A percentile compares a stretch with the other conserved stretches of the same genome.
Evolutionary conservation across 2,888 invertebrate genomes (phyloP).

Genomic region (Chironomus tentans): DNA sequence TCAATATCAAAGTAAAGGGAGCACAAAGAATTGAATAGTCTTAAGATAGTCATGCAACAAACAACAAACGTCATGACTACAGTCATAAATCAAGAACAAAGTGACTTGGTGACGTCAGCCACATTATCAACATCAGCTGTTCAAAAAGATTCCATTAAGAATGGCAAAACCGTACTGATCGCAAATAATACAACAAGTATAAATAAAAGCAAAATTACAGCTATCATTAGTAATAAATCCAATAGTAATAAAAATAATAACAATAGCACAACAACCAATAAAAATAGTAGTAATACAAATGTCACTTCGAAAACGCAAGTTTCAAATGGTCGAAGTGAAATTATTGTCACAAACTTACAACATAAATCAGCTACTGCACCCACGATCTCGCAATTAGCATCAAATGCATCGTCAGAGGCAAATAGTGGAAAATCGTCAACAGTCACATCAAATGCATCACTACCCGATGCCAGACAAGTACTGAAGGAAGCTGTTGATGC

Average conservation of each 20-base stretch:
- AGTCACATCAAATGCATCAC: slow-evolving; percentile 35
- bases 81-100: slow-evolving; percentile 27
- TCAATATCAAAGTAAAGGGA: not conserved
- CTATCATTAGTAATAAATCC: slow-evolving; percentile 8
- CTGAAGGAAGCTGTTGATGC: slow-evolving; percentile 64
- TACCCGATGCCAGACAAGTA: slow-evolving; percentile 48
- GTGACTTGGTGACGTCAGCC: slow-evolving; percentile 33
- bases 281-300: slow-evolving; percentile 26
- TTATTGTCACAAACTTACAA: slow-evolving; percentile 30
- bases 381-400: slow-evolving; percentile 29
- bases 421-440: slow-evolving; percentile 26
- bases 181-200: slow-evolving; percentile 29
- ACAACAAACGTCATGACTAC: slow-evolving; percentile 30
- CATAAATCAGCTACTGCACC: slow-evolving; percentile 29
- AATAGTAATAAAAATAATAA: slow-evolving; percentile 24
- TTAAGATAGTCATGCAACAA: slow-evolving; percentile 25
- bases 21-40: not conserved
- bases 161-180: slow-evolving; percentile 30
- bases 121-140: slow-evolving; percentile 27
- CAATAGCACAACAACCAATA: slow-evolving; percentile 28
- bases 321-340: slow-evolving; percentile 32
- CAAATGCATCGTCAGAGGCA: slow-evolving; percentile 28
- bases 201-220: slow-evolving; percentile 29
- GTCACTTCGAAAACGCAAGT: not conserved
- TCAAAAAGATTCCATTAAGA: slow-evolving; percentile 30